Base-by-base conservation (phyloP, 2,113 vertebrate genomes). In the Strix uralensis region DNA sequence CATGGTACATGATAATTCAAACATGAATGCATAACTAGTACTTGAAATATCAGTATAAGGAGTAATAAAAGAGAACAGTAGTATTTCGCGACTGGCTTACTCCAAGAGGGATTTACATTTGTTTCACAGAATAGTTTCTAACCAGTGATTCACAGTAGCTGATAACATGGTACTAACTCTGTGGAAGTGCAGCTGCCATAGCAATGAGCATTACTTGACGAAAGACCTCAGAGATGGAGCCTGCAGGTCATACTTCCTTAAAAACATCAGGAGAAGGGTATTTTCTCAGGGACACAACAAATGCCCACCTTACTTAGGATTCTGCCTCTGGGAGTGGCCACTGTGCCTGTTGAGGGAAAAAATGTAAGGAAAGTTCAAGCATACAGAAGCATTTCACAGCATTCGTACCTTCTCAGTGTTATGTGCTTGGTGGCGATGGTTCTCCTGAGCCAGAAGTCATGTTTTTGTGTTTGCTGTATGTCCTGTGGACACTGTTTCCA, bases 371-470 rank as follows among this genome's bases (percentile, higher is more conserved):
- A 63, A 42, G 46, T 62, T 42, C 9, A 81, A 67, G 38, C 25
- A 8, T 44, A 42, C 19, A 38, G 44, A 57, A 46, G 3, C 1
- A 4, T 92, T 94, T 92, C 54, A 16, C 10, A 46, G 7, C 0
- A 0, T 66, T 87, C 0, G 0, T 40, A 17, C 26, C 17, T 74
- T 38, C 13, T 58, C 20, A 27, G 49, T 1, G 0, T 27, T 15
- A 0, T 3, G 19, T 30, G 11, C 21, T 20, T 51, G 34, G 16
- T 65, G 47, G 13, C 4, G 1, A 6, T 6, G 5, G 23, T 15
- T 85, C n/a, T 79, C 32, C 40, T 30, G 63, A 77, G 11, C 5
- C 25, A 38, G 61, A 44, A 62, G 58, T 73, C 1, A 2, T 19
- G 6, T 4, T 67, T 88, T 72, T 36, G 21, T 84, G 46, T 58